Evolutionary conservation across 1,140 invertebrate species (phyloP), one percentile per base, ranked within the genome.

Genomic region (Phymorhynchus buccinoides): DNA sequence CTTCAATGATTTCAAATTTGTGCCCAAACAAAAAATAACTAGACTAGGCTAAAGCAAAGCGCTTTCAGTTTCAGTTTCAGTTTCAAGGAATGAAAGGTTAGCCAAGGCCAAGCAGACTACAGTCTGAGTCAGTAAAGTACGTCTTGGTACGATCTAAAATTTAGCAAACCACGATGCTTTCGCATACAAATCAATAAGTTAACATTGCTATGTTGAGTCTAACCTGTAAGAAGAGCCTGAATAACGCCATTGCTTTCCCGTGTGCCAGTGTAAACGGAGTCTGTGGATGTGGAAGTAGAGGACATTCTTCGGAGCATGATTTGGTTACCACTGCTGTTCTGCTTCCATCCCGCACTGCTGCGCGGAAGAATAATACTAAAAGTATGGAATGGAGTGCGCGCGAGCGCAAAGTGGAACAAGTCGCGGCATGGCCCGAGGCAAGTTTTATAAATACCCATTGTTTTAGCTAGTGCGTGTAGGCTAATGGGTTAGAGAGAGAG

Each of bases 231-330:
- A 41, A 75, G 73, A 75, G 73, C 73, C 35, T 22, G 73, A 37
- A 75, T 75, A 75, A 75, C 73, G 7, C 73, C 73, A 75, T 75
- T 75, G 37, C 73, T 75, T 37, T 75, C 73, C 7, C 73, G 73
- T 75, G 73, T 75, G 3, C 73, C 73, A 22, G 73, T 75, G 37
- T 75, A 75, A 7, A 75, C 6, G 18, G 68, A 6, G 73, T 27
- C 22, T 6, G 16, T 14, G 22, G 73, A 39, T 27, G 1, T 30
- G 6, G 73, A 39, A 18, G 73, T 37, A 9, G n/a, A n/a, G n/a
- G 73, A 75, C 73, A 75, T 75, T n/a, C n/a, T n/a, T n/a, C n/a
- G n/a, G n/a, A n/a, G n/a, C n/a, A n/a, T n/a, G n/a, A n/a, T n/a
- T n/a, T n/a, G n/a, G 73, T 75, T 75, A 39, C 68, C 7, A 27